Conservation (phyloP, 2,113 vertebrate species). For the Nyctibius bracteatus region DNA sequence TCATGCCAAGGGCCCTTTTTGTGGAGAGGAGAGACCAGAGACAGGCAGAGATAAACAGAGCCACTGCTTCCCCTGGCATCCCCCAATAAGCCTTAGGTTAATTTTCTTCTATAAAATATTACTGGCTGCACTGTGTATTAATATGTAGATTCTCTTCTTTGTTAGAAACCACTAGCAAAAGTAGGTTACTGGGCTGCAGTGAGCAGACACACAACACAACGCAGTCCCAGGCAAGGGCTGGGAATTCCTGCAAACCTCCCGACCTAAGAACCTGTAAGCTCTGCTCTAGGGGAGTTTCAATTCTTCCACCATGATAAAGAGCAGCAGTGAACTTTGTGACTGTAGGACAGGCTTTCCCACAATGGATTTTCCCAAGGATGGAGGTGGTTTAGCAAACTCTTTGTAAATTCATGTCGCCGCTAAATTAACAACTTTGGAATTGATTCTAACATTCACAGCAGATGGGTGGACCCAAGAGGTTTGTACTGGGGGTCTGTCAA, state of each 20-base stretch:
- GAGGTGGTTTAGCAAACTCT: background rate
- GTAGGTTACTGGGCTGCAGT: background rate
- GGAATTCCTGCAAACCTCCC: background rate
- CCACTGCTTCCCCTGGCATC: background rate
- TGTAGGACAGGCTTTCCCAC: rapidly evolving
- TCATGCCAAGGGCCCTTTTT: background rate
- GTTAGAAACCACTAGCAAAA: background rate
- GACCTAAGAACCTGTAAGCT: background rate
- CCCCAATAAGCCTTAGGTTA: background rate
- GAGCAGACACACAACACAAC: background rate
- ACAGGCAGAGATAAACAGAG: background rate
- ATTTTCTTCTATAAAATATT: background rate
- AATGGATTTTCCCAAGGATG: background rate
- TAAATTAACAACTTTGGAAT: background rate
- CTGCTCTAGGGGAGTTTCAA: background rate
- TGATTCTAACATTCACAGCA: background rate
- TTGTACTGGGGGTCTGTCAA: background rate
- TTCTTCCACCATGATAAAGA: rapidly evolving
- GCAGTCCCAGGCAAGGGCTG: background rate
- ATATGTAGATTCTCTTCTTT: background rate
- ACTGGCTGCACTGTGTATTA: background rate
- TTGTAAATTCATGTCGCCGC: background rate
- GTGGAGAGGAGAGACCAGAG: background rate
- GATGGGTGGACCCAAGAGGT: background rate
- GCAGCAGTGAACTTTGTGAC: background rate